Evolutionary conservation across 2,797 vertebrate species (phyloP).

Genomic region (Caiman crocodilus): DNA sequence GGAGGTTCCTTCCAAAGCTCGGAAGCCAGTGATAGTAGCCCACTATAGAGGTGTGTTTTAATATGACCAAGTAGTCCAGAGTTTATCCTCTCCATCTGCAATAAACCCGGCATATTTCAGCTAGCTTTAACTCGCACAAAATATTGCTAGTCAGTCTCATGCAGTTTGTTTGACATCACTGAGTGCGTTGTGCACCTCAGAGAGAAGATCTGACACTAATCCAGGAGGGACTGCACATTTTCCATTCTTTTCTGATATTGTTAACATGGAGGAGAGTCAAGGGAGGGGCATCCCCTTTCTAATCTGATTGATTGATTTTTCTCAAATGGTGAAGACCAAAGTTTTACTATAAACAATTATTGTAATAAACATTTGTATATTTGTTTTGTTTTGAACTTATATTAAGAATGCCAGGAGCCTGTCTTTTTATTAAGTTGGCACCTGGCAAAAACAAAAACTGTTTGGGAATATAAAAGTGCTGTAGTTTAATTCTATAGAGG

Average conservation of each 20-base stretch:
- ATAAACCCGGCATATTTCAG: neutral
- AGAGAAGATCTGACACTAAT: neutral
- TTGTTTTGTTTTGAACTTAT: constrained; percentile 30
- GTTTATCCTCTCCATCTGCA: neutral
- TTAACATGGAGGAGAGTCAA: neutral
- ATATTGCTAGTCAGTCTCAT: neutral
- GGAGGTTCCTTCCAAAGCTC: no score
- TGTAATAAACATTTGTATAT: neutral
- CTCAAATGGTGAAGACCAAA: neutral
- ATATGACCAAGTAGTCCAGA: neutral
- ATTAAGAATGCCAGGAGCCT: constrained; percentile 53
- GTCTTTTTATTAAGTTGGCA: constrained; percentile 49
- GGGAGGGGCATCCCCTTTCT: neutral
- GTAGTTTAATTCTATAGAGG: constrained; percentile 56
- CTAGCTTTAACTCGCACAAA: neutral
- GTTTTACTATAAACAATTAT: constrained; percentile 13
- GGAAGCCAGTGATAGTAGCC: neutral
- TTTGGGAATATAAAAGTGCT: constrained; percentile 43
- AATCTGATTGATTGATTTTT: neutral
- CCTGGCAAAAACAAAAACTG: constrained; percentile 46
- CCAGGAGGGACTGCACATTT: neutral
- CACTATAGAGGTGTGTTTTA: neutral
- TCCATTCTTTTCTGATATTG: neutral
- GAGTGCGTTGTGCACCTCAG: neutral
- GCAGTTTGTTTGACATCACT: accelerated